phyloP scores from a whole-genome alignment of 2,113 vertebrate species.

The Chlorocebus sabaeus region DNA sequence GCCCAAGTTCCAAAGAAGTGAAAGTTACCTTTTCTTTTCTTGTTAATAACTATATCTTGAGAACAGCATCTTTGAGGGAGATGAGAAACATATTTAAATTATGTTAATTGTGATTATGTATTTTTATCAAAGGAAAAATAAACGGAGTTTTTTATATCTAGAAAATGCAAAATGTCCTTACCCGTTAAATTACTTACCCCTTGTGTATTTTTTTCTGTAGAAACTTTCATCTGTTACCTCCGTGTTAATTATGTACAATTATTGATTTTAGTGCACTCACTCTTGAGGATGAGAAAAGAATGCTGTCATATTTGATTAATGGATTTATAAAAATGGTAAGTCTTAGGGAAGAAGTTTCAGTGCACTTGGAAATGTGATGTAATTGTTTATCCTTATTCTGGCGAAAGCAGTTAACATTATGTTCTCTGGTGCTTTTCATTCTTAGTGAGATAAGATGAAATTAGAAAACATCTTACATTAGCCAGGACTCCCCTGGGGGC shows the following conservation, averaged over 20 bases:
- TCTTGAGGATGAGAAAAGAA: slow-evolving; percentile 96
- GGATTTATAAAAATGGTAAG: slow-evolving; percentile 97
- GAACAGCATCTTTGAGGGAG: neutral
- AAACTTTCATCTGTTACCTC: neutral
- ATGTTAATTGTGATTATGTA: neutral
- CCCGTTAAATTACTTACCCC: neutral
- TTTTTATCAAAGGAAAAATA: neutral
- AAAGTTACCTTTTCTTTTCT: neutral
- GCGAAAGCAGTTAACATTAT: neutral
- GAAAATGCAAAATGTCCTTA: slow-evolving; percentile 9
- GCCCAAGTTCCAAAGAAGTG: neutral
- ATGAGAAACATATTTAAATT: neutral
- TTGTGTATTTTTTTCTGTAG: neutral
- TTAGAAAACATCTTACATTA: slow-evolving; percentile 55
- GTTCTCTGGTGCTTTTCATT: slow-evolving; percentile 48
- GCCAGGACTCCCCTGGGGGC: neutral
- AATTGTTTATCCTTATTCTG: slow-evolving; percentile 23
- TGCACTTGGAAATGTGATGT: slow-evolving; percentile 28
- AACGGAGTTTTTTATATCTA: neutral
- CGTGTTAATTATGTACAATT: slow-evolving; percentile 21
- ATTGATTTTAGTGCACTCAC: slow-evolving; percentile 90
- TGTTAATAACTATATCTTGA: neutral
- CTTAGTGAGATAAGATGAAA: slow-evolving; percentile 51
- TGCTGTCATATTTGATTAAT: slow-evolving; percentile 91
- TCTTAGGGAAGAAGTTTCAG: neutral